Base-by-base conservation (phyloP, 2,113 vertebrate genomes). In the Felis chaus region DNA sequence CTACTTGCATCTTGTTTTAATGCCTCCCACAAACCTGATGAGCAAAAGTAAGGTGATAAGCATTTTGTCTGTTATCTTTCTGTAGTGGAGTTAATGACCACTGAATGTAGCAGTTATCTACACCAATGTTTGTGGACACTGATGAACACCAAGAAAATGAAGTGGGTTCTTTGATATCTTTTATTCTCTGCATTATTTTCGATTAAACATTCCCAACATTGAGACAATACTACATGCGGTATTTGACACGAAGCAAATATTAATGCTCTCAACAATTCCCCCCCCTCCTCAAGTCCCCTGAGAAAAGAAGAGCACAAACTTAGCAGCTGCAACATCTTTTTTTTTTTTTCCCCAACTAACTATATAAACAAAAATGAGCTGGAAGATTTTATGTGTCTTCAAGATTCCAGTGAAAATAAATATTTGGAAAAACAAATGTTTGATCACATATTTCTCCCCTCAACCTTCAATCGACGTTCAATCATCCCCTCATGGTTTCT, bases 111-210 rank as follows among this genome's bases (percentile, higher is more conserved):
- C 3, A 48, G 41, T 76, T 61, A 45, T 53, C 89, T 71, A 57
- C 23, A 25, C 23, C 12, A 14, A 61, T 36, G 36, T n/a, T 65
- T 16, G 16, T 66, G 16, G 7, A 68, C 11, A 57, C 12, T 27
- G 23, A 84, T 18, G 13, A 91, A 53, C 45, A 63, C 31, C 31
- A 83, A 88, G n/a, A 65, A 76, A 91, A 63, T 76, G 5, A 73
- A 71, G 71, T 36, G 12, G 18, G 25, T 45, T 69, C 48, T 73
- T 71, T 33, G 18, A 25, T 33, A 78, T 68, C 45, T 61, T 89
- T 83, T 84, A 69, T 12, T 87, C 92, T 86, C 45, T 87, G 31
- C 33, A 78, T 79, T 94, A 79, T 90, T 94, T 92, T 80, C 45
- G 41, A 86, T 78, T 96, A 92, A 96, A 89, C 23, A n/a, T 2